phyloP scores from a whole-genome alignment of 2,888 invertebrate genomes.

The Pristionchus arcanus region DNA sequence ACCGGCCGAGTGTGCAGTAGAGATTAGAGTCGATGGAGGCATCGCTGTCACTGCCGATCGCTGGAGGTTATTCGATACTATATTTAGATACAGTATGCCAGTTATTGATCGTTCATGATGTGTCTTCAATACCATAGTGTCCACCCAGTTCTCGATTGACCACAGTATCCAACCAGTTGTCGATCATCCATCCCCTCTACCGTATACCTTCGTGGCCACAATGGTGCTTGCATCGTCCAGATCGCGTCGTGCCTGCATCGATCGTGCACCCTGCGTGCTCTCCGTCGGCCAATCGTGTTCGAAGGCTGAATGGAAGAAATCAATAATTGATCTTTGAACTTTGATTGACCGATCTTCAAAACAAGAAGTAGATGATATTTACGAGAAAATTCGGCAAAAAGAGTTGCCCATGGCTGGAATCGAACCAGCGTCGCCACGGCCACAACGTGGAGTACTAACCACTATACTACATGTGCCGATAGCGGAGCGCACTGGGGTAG shows the following conservation, averaged over 20 bases:
- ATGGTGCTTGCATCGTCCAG: background rate
- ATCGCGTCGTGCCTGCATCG: background rate
- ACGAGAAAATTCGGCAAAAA: background rate
- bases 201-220: slow-evolving; percentile 2
- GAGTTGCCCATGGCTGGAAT: slow-evolving; percentile 62
- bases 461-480: slow-evolving; percentile 67
- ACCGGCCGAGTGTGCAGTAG: background rate
- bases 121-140: too few relatives aligned
- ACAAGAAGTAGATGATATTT: background rate
- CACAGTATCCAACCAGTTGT: background rate
- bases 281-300: slow-evolving; percentile 53
- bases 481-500: slow-evolving; percentile 5
- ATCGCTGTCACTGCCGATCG: background rate
- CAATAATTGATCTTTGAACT: background rate
- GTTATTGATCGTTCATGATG: background rate
- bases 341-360: too few relatives aligned
- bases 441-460: slow-evolving; percentile 76
- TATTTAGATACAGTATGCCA: too few relatives aligned
- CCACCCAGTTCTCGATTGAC: background rate
- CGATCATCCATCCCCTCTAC: background rate
- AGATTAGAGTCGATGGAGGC: background rate
- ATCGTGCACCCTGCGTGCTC: slow-evolving; percentile 48
- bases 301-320: background rate
- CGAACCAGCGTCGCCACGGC: slow-evolving; percentile 73
- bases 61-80: background rate